Evolutionary conservation across 2,888 invertebrate genomes (phyloP).

Genomic region (Conchocele bisecta): DNA sequence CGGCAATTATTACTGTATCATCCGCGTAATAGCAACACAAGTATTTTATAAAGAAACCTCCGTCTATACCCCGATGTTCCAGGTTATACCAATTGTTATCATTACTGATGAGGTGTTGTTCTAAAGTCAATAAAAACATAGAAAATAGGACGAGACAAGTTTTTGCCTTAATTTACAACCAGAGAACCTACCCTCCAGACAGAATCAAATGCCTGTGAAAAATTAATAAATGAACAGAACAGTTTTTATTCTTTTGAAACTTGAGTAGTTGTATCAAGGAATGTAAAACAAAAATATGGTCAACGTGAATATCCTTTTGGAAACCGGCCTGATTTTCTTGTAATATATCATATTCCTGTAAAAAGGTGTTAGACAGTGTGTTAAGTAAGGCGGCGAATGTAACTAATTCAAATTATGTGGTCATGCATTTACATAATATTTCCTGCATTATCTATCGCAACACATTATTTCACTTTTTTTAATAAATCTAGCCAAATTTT

Average conservation of each 20-base stretch:
- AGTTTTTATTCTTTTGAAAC: neutral
- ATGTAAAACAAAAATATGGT: constrained; percentile 1
- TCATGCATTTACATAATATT: too few species aligned
- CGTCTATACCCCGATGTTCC: neutral
- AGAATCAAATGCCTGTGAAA: constrained; percentile 8
- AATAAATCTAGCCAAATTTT: constrained; percentile 5
- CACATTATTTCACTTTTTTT: too few species aligned
- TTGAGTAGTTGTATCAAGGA: neutral
- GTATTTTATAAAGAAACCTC: neutral
- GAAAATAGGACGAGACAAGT: constrained; percentile 9
- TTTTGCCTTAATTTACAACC: constrained; percentile 20
- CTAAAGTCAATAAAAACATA: constrained; percentile 8
- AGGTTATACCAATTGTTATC: neutral
- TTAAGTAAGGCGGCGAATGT: neutral
- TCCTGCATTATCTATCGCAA: too few species aligned
- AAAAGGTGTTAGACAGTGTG: neutral
- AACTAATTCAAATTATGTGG: too few species aligned
- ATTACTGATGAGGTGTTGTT: neutral
- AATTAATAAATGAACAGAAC: neutral
- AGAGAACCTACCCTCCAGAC: constrained; percentile 17
- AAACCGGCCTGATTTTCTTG: neutral
- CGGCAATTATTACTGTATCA: constrained; percentile 30
- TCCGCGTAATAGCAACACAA: constrained; percentile 33
- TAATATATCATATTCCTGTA: neutral
- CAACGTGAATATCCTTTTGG: neutral